Base-by-base conservation (phyloP, 1,140 invertebrate species). In the Heliconius congener region DNA sequence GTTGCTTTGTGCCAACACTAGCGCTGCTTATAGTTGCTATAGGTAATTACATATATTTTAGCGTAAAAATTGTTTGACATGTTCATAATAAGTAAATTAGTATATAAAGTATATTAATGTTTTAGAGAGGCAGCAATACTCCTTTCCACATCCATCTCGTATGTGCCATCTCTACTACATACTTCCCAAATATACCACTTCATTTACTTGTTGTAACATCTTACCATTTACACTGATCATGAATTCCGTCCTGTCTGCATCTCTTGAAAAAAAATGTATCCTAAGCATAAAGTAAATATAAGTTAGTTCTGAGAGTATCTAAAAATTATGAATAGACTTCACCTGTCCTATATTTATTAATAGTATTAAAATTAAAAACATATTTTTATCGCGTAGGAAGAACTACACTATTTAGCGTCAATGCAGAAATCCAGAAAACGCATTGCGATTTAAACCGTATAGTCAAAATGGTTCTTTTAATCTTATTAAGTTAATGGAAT, bases 331-430 rank as follows among this genome's bases (percentile, higher is more conserved):
- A 3, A 13, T 11, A 42, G 11, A 42, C 11, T 0, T 13, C 11
- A 42, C 42, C 50, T 18, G 3, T 52, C n/a, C 23, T 23, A n/a
- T 57, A 13, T 34, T 34, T 27, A 39, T 42, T 23, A n/a, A n/a
- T 39, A 37, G 6, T 42, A 19, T 13, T 37, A 72, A 72, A 42
- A 42, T 37, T 8, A 23, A 9, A 13, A 66, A 11, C 0, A 13
- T 13, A 30, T 16, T 66, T 66, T 30, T 30, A 66, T 66, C 60
- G 60, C 30, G 3, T 13, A 30, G 11, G 27, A 11, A 3, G 27
- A 66, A 27, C 74, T 71, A 39, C 76, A 39, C 76, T 77, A 77
- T 77, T 77, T 71, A 77, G 50, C 76, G 76, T 46, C 76, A 77
- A 71, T 77, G 76, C 76, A 77, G 76, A 71, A 37, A 42, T 27